Base-by-base conservation (phyloP, 2,888 invertebrate genomes). In the Acronicta psi region DNA sequence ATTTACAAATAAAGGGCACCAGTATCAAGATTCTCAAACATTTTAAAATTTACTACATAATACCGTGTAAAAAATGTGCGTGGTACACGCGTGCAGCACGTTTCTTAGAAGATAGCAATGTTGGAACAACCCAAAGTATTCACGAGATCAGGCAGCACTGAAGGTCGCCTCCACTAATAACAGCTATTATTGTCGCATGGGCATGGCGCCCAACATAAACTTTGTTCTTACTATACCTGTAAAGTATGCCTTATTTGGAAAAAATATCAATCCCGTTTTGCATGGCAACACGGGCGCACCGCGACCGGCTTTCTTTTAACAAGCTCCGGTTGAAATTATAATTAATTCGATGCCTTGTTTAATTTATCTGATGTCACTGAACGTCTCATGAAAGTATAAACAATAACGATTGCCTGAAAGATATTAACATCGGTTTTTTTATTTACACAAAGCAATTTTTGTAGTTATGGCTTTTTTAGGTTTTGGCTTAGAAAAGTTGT, bases 21-120 rank as follows among this genome's bases (percentile, higher is more conserved):
- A 79, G 79, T 77, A 80, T 77, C 84, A 84, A 82, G 59, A 62
- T 25, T 11, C 20, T 18, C 40, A 41, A 53, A 43, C 16, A 14
- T 31, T 58, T 53, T 54, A 59, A 47, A 72, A 44, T 63, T 36
- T 61, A 66, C 68, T 59, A 70, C 72, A 75, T 73, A 77, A 78
- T 73, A 74, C 73, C 53, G 66, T 78, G 77, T 83, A 86, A 92
- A 88, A 92, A 92, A 89, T 84, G 82, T 81, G 85, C 86, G 81
- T 84, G 82, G 83, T 82, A 84, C 85, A 85, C 84, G 85, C 83
- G 83, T 85, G 83, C 69, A 83, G 75, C 85, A 83, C 85, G 85
- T 81, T 93, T 93, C 92, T 88, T 73, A 82, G 93, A 92, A 92
- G 87, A 87, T 87, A 85, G 87, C 82, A 80, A 82, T 85, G 82